phyloP scores from a whole-genome alignment of 2,888 invertebrate genomes.

The Agrotis exclamationis region DNA sequence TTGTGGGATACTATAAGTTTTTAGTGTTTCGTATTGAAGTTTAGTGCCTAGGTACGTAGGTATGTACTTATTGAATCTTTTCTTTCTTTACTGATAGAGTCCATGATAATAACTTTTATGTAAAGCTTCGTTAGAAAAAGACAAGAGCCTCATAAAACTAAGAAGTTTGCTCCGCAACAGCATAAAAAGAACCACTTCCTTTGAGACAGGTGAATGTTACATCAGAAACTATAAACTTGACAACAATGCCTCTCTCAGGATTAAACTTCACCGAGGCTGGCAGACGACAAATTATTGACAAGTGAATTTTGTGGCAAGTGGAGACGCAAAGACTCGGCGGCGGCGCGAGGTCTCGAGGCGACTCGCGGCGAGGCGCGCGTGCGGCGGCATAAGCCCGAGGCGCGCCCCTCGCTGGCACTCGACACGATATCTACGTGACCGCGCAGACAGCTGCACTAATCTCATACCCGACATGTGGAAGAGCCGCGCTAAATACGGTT shows the following conservation, averaged over 20 bases:
- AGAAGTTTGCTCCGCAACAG: constrained; percentile 1
- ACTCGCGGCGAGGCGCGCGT: constrained; percentile 68
- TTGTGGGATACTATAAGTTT: constrained; percentile 4
- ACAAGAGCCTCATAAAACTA: constrained; percentile 24
- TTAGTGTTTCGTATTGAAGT: neutral
- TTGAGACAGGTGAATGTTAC: constrained; percentile 38
- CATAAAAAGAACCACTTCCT: neutral
- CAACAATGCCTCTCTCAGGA: constrained; percentile 42
- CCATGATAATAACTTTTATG: neutral
- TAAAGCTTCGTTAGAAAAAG: neutral
- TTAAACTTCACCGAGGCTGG: constrained; percentile 38
- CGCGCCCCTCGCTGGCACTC: constrained; percentile 76
- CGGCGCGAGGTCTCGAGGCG: constrained; percentile 39
- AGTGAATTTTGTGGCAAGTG: constrained; percentile 59
- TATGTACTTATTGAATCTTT: neutral
- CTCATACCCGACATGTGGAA: constrained; percentile 73
- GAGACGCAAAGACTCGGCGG: constrained; percentile 38
- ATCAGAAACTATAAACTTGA: constrained; percentile 39
- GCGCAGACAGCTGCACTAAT: constrained; percentile 87
- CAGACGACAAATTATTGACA: constrained; percentile 69
- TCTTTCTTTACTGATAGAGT: no score
- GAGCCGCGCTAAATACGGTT: constrained; percentile 70
- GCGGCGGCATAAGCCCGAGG: constrained; percentile 78
- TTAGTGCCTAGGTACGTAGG: neutral
- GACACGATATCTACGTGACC: constrained; percentile 86